Base-by-base conservation (phyloP, 2,797 vertebrate species). In the Octomys mimax region DNA sequence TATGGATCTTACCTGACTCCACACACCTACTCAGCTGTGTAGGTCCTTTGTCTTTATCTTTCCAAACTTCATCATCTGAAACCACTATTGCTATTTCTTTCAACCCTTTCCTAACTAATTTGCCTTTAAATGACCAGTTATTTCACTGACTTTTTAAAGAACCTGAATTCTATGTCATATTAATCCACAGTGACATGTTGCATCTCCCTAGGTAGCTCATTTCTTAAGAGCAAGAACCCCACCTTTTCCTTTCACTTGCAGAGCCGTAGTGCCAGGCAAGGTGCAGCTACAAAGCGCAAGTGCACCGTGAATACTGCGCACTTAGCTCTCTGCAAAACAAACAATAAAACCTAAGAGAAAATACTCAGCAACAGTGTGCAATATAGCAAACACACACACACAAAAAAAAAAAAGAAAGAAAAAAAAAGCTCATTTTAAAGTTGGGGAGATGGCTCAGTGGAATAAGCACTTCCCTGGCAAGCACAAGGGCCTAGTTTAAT, bases 21-120 rank as follows among this genome's bases (percentile, higher is more conserved):
- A 12, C 0, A 0, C 7, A 19, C 54, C 57, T 46, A 49, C 24
- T 90, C 11, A 52, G n/a, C 39, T 33, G 19, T 4, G 12, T 0
- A 0, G 1, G 1, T 13, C 78, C 6, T 62, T 16, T 21, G n/a
- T 2, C 62, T 83, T 62, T 19, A 54, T 12, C 12, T 16, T 28
- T 1, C 24, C 62, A 62, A 33, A 87, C 2, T 66, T 62, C 12
- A 14, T 6, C 22, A 39, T 73, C 33, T 19, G 36, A 61, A 54
- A 42, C 5, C 61, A 49, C 6, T 33, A 13, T 2, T 10, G 39
- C 24, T 36, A 10, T 8, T 42, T 6, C 7, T 73, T 21, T 54
- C 12, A 10, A 86, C 33, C 6, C 52, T 39, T 75, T 54, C 73
- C 66, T 62, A 85, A 18, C 42, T 42, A 18, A n/a, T 73, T 57